Conservation (phyloP, 2,888 invertebrate species). For the Agriotes lineatus region DNA sequence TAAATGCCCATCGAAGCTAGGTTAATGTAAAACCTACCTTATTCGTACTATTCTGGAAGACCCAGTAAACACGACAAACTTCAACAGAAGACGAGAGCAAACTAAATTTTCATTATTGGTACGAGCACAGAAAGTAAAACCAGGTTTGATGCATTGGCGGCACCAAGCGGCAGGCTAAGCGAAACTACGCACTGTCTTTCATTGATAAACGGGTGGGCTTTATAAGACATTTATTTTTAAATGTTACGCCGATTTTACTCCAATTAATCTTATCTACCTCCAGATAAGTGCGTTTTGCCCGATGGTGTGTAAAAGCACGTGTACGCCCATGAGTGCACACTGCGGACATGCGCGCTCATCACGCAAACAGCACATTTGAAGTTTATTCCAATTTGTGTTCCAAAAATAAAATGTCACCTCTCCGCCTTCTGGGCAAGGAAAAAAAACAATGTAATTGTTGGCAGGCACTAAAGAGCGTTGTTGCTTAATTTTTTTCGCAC, state of each 20-base stretch:
- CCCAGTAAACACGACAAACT: constrained; percentile 15
- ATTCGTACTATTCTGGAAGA: background rate
- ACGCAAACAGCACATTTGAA: background rate
- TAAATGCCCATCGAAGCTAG: too few relatives aligned
- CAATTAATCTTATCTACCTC: background rate
- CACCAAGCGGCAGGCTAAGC: background rate
- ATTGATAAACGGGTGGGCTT: background rate
- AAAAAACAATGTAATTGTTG: background rate
- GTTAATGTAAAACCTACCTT: too few relatives aligned
- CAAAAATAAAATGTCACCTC: constrained; percentile 7
- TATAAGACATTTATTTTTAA: background rate
- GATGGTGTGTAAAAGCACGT: background rate
- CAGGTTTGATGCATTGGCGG: constrained; percentile 13
- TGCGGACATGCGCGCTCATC: background rate
- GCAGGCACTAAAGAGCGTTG: background rate
- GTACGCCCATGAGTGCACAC: background rate
- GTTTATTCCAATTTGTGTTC: background rate
- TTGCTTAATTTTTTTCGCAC: background rate
- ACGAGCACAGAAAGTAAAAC: background rate
- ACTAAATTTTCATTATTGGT: constrained; percentile 27
- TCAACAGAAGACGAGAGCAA: constrained; percentile 21
- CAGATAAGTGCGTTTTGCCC: background rate
- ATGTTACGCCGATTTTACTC: background rate
- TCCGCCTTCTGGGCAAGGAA: background rate
- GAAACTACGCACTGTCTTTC: background rate